Evolutionary conservation across 1,140 invertebrate genomes (phyloP), one percentile per base, ranked within the genome.

Genomic region (Diorhabda sublineata): DNA sequence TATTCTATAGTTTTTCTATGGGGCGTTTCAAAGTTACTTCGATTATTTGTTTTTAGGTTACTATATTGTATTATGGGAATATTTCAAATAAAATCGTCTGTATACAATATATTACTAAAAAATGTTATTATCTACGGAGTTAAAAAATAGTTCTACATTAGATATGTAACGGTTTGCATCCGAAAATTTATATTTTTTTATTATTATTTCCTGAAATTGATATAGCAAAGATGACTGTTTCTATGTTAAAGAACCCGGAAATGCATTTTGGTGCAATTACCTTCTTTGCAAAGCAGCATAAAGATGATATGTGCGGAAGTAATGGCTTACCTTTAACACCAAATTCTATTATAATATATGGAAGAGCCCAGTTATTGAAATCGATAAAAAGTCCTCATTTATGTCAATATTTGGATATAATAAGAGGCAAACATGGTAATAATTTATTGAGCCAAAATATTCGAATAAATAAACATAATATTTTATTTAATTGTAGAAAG

Each of bases 311-410:
- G 66, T 98, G 96, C 83, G 96, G 96, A 5, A 94, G 92, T 67
- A 98, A 98, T 85, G 96, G 97, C 9, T 83, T 98, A 45, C 97
- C 96, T 0, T 82, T 98, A 7, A 98, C 96, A 3, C 96, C 96
- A 26, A 98, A 98, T 83, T 98, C 96, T 1, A 96, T 98, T 66
- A 92, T 92, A 67, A 97, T 98, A 77, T 85, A 96, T 65, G 97
- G 97, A 11, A 86, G 90, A 77, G 92, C 96, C 64, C 94, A 97
- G 79, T 84, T 88, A 61, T 82, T 98, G 2, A 93, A 94, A 78
- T 90, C 88, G 0, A 83, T 97, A 59, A 83, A 87, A 68, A 93
- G 97, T 83, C 86, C 88, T 5, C 87, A 94, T 85, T 84, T 98
- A 47, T 95, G 93, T 75, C 87, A 89, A 69, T 98, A 98, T 84